Conservation (phyloP, 2,797 vertebrate genomes). For the Eupleurogrammus muticus region DNA sequence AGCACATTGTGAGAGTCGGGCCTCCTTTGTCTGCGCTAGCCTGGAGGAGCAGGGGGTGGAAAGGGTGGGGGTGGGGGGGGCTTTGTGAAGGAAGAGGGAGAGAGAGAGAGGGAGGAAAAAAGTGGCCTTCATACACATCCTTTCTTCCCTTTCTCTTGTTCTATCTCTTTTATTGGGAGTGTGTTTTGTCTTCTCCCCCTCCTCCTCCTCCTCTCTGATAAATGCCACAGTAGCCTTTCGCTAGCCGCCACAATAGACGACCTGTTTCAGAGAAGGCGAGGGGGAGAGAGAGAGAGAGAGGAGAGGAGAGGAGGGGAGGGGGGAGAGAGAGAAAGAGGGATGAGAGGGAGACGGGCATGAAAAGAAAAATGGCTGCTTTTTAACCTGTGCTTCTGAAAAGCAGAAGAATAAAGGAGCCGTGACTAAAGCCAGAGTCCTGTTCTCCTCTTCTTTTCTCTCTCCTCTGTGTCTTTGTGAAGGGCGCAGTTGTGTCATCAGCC, state of each 20-base stretch:
- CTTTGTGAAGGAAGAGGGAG: constrained; percentile 58
- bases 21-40: constrained; percentile 75
- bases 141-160: constrained; percentile 85
- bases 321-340: constrained; percentile 48
- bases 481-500: constrained; percentile 78
- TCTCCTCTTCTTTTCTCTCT: constrained; percentile 62
- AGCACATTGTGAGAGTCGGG: constrained; percentile 71
- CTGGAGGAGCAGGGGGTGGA: constrained; percentile 71
- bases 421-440: constrained; percentile 73
- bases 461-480: constrained; percentile 72
- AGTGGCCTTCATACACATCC: constrained; percentile 83
- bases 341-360: constrained; percentile 57
- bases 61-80: constrained; percentile 42
- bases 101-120: constrained; percentile 48
- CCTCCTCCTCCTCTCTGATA: constrained; percentile 80
- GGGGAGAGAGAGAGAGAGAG: constrained; percentile 40
- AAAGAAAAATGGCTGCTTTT: constrained; percentile 82
- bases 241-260: constrained; percentile 82
- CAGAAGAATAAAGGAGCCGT: constrained; percentile 67
- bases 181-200: constrained; percentile 79
- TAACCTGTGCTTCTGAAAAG: constrained; percentile 85
- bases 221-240: constrained; percentile 87
- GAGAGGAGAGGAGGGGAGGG: constrained; percentile 42
- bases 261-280: constrained; percentile 80
- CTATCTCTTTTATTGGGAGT: constrained; percentile 85